These are phyloP conservation scores for Agrotis segetum DNA, from an alignment of 2,888 invertebrate species.

Conservation along the genomic window DNA sequence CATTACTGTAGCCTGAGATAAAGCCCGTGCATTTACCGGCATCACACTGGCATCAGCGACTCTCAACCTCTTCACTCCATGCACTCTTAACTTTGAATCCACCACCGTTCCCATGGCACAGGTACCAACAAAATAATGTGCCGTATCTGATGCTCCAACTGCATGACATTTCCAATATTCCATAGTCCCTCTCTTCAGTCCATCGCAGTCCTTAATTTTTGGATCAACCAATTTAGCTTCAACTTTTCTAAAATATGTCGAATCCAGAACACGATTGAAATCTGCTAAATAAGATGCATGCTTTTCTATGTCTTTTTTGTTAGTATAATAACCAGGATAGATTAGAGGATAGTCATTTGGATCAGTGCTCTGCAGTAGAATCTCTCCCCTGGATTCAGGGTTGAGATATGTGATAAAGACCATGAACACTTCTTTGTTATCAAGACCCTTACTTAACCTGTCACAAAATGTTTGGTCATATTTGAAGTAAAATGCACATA, in stretches of 20 bases:
- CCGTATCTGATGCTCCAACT: constrained; percentile 35
- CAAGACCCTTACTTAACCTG: constrained; percentile 17
- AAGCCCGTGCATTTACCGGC: constrained; percentile 39
- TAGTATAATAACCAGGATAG: constrained; percentile 33
- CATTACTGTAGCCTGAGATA: constrained; percentile 35
- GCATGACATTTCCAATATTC: constrained; percentile 55
- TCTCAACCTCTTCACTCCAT: constrained; percentile 48
- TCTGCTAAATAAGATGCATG: constrained; percentile 49
- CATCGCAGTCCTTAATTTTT: constrained; percentile 27
- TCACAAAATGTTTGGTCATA: constrained; percentile 37
- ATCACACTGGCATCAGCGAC: constrained; percentile 62
- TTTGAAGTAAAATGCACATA: constrained; percentile 35
- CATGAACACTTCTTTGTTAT: constrained; percentile 57
- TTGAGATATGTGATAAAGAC: constrained; percentile 67
- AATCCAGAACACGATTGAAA: constrained; percentile 44
- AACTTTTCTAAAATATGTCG: constrained; percentile 40
- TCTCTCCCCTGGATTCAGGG: constrained; percentile 87
- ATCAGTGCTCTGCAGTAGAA: constrained; percentile 73
- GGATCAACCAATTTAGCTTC: constrained; percentile 45
- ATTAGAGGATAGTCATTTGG: constrained; percentile 49
- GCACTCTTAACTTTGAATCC: constrained; percentile 53
- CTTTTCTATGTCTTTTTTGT: constrained; percentile 45
- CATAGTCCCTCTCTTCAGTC: constrained; percentile 15
- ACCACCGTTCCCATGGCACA: constrained; percentile 57
- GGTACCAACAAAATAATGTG: constrained; percentile 53